Base-by-base conservation (phyloP, 2,113 vertebrate genomes). In the Salvator merianae region DNA sequence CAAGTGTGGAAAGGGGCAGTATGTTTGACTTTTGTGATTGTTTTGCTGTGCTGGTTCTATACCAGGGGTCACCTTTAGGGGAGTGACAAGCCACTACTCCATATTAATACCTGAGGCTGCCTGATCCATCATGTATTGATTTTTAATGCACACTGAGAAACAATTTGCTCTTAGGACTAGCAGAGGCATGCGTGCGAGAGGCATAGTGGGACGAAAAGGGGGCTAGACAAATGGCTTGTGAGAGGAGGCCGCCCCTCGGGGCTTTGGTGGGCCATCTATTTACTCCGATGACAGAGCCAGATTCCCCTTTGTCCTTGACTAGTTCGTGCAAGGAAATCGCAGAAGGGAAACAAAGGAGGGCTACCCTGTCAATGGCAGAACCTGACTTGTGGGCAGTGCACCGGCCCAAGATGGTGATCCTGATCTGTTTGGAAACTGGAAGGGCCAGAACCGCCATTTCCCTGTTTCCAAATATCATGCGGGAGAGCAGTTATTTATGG, bases 71-170 rank as follows among this genome's bases (percentile, higher is more conserved):
- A 85, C 69, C 83, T 85, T 79, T 73, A 50, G n/a, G 55, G 34
- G 55, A 85, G 83, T 79, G 77, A 85, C 55, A 50, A 65, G 69
- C 59, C 69, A 63, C n/a, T n/a, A 28, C 63, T 85, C 83, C 83
- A 79, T 85, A 85, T 85, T 79, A 79, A 85, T 79, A 73, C 59
- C 18, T 6, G 22, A 38, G n/a, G 16, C 69, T 73, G 70, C 77
- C 77, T 26, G 40, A 85, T 85, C 77, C 83, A 85, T 85, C 83
- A 85, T 50, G 55, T 79, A 85, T 85, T 34, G 83, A 85, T 85
- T 85, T 85, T 79, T 85, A 79, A 85, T 40, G 18, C 59, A 34
- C 55, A 40, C 55, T 13, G 38, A 47, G 83, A 79, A 79, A 85
- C 83, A 85, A 85, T 85, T 85, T 79, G 69, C 38, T 79, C 55